These are phyloP conservation scores for Chroicocephalus ridibundus DNA, from an alignment of 2,113 vertebrate genomes.

Conservation along the genomic window DNA sequence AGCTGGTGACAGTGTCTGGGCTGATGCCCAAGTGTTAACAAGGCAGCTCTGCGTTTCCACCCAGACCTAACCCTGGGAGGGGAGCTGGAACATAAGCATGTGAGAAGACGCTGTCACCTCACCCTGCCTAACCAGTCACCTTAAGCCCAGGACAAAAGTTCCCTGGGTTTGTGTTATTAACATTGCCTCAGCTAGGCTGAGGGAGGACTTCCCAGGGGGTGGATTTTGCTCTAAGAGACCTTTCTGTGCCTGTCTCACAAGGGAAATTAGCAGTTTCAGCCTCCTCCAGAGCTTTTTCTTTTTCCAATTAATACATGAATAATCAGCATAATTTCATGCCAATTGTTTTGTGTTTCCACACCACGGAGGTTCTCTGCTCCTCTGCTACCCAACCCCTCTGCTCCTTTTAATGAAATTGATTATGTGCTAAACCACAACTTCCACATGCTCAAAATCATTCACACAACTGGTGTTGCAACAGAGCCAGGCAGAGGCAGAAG, in stretches of 20 bases:
- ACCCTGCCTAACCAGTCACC: background rate
- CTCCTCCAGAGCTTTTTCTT: background rate
- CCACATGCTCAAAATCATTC: background rate
- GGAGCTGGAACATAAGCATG: background rate
- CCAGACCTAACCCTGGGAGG: background rate
- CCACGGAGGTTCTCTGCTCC: background rate
- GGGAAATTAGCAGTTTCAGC: background rate
- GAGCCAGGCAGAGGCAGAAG: background rate
- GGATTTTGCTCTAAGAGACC: background rate
- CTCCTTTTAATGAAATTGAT: background rate
- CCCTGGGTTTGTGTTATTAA: background rate
- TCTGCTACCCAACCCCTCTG: background rate
- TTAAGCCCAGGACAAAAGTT: background rate
- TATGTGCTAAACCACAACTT: background rate
- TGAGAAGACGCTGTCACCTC: background rate
- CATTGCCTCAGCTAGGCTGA: background rate
- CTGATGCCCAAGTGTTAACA: background rate
- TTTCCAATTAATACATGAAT: background rate
- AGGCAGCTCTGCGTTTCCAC: background rate
- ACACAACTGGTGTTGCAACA: background rate
- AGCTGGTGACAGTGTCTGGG: background rate
- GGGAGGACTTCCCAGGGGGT: background rate
- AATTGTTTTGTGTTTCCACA: background rate
- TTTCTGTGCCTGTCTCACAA: background rate
- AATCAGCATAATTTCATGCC: constrained; percentile 11